Evolutionary conservation across 1,140 invertebrate genomes (phyloP).

Genomic region (Cydia splendana): DNA sequence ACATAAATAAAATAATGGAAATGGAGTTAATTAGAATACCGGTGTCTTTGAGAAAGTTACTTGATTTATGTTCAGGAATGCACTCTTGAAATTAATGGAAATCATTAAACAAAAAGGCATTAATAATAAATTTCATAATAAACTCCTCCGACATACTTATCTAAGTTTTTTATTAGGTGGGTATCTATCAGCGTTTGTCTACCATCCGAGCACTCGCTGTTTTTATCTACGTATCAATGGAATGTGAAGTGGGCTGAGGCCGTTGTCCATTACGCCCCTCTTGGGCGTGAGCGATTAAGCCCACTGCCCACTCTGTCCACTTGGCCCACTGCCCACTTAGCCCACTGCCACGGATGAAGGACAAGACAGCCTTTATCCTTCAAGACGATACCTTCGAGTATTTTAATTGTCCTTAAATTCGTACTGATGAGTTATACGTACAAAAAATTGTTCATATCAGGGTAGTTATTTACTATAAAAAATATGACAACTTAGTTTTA

Average conservation of each 20-base stretch:
- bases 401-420: too few relatives aligned
- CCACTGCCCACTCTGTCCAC: neutral
- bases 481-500: too few relatives aligned
- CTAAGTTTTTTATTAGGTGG: neutral
- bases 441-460: too few relatives aligned
- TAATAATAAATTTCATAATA: too few relatives aligned
- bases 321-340: neutral
- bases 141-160: neutral
- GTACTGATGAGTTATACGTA: too few relatives aligned
- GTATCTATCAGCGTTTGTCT: neutral
- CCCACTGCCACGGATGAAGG: neutral
- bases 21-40: too few relatives aligned
- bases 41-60: too few relatives aligned
- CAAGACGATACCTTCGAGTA: neutral
- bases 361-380: neutral
- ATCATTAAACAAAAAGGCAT: too few relatives aligned
- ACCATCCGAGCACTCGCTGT: neutral
- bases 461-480: too few relatives aligned
- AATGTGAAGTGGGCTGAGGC: conserved; percentile 3
- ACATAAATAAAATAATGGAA: too few relatives aligned
- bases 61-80: too few relatives aligned
- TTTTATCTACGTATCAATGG: neutral
- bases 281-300: conserved; percentile 1
- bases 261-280: neutral
- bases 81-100: too few relatives aligned